A percentile compares a stretch with the other conserved stretches of the same genome.
Conservation (phyloP, 1,140 invertebrate species). For the Luehdorfia chinensis region DNA sequence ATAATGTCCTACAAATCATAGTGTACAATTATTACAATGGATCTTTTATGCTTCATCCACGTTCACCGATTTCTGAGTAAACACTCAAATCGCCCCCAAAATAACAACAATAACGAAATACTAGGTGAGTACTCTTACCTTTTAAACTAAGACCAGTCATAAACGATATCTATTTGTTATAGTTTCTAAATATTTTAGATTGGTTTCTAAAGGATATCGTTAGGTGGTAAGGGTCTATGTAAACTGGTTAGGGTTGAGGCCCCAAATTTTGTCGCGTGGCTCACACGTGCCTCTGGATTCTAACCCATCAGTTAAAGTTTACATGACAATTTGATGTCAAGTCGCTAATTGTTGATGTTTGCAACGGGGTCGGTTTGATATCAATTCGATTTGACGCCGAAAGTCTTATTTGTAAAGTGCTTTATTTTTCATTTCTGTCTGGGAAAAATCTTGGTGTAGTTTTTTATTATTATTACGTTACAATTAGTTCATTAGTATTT, state of each 20-base stretch:
- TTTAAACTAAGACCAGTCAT: constrained; percentile 18
- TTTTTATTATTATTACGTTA: too few relatives aligned
- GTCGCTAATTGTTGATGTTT: constrained; percentile 44
- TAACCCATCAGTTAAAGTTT: constrained; percentile 39
- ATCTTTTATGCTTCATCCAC: neutral
- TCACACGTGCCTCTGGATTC: constrained; percentile 36
- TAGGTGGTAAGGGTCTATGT: constrained; percentile 16
- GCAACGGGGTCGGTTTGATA: constrained; percentile 19
- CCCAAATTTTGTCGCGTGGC: constrained; percentile 40
- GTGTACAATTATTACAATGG: too few relatives aligned
- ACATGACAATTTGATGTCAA: constrained; percentile 49
- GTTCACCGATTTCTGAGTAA: constrained; percentile 8
- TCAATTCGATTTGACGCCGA: constrained; percentile 1
- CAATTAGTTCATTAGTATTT: too few relatives aligned
- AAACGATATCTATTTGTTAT: constrained; percentile 3
- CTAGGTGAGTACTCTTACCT: constrained; percentile 26
- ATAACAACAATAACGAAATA: constrained; percentile 34
- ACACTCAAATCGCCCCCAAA: constrained; percentile 30
- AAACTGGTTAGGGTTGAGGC: constrained; percentile 28
- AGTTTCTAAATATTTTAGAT: neutral
- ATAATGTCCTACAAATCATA: too few relatives aligned
- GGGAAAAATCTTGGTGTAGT: too few relatives aligned
- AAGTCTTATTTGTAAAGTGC: constrained; percentile 5
- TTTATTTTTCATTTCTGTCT: neutral
- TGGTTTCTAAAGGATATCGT: neutral